These are phyloP conservation scores for Listronotus bonariensis DNA, from an alignment of 1,140 invertebrate genomes.

Conservation along the genomic window DNA sequence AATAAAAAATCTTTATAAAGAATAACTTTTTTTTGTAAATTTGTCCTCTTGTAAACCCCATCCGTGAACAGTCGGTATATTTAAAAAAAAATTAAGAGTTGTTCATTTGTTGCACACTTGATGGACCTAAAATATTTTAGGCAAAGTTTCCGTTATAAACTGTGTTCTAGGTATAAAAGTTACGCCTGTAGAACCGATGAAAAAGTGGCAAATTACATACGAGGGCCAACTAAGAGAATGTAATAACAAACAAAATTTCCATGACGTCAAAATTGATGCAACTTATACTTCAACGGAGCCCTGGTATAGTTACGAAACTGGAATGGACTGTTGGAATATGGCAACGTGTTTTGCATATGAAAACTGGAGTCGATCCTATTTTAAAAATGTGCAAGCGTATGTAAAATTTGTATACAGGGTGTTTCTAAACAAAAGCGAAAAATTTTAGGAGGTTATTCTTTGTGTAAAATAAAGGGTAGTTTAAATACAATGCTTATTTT, in stretches of 20 bases:
- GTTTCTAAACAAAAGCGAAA: no score
- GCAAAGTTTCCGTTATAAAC: no score
- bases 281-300: slow-evolving; percentile 58
- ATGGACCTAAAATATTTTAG: no score
- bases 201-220: slow-evolving; percentile 67
- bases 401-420: slow-evolving; percentile 25
- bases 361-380: slow-evolving; percentile 68
- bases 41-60: no score
- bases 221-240: slow-evolving; percentile 66
- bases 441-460: no score
- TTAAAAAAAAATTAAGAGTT: no score
- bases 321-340: slow-evolving; percentile 64
- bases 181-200: slow-evolving; percentile 63
- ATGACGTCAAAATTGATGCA: slow-evolving; percentile 58
- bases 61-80: no score
- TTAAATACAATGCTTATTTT: no score
- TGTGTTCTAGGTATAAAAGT: slow-evolving; percentile 44
- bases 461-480: no score
- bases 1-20: no score
- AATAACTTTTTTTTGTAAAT: no score
- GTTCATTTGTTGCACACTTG: no score
- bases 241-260: slow-evolving; percentile 27
- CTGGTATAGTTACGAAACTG: slow-evolving; percentile 69
- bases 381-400: slow-evolving; percentile 66
- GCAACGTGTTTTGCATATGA: slow-evolving; percentile 68